These are phyloP conservation scores for Psephotus haematonotus DNA, from an alignment of 2,113 vertebrate species.

Conservation along the genomic window DNA sequence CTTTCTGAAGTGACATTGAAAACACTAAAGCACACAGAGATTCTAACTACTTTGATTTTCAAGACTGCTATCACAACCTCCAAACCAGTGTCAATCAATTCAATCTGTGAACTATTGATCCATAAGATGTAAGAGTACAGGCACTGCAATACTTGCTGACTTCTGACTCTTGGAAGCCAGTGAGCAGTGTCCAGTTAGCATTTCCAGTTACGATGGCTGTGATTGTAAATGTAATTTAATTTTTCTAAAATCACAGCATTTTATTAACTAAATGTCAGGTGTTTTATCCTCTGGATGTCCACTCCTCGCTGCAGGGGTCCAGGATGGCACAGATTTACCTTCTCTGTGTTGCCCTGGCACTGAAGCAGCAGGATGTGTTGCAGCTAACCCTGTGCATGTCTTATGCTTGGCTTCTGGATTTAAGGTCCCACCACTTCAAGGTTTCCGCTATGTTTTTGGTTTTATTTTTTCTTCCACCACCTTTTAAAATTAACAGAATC, in stretches of 20 bases:
- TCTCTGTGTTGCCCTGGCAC: neutral
- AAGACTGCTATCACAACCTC: neutral
- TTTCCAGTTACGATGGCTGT: neutral
- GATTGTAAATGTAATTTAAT: neutral
- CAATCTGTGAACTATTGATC: neutral
- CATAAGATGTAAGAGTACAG: neutral
- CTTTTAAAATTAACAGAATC: neutral
- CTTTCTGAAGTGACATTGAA: neutral
- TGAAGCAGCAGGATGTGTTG: neutral
- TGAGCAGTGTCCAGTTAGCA: neutral
- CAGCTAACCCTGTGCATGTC: neutral
- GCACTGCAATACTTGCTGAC: neutral
- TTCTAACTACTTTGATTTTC: neutral
- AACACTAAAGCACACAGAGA: neutral
- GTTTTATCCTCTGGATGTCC: neutral
- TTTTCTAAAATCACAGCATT: neutral
- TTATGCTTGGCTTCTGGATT: neutral
- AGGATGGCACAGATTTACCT: neutral
- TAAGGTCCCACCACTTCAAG: neutral
- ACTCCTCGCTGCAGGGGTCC: neutral
- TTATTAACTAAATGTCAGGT: neutral
- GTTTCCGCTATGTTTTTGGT: neutral
- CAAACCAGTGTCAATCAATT: neutral
- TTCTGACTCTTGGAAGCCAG: neutral
- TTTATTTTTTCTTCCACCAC: neutral